phyloP scores from a whole-genome alignment of 1,140 invertebrate genomes.

The Hypsibius dujardini region DNA sequence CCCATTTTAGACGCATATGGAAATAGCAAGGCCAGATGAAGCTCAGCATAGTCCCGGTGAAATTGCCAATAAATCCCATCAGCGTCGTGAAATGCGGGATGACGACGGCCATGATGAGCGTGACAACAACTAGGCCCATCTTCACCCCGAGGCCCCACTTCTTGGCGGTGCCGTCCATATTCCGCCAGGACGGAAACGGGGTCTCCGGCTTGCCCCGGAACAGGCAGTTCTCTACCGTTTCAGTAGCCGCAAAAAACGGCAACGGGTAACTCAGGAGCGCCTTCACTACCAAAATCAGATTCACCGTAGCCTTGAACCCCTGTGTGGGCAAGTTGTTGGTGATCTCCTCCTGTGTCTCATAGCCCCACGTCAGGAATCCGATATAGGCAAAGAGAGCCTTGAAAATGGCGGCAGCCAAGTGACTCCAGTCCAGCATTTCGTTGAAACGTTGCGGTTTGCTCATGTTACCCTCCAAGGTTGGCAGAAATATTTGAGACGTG shows the following conservation, averaged over 20 bases:
- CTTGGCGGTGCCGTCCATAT: conserved; percentile 72
- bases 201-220: conserved; percentile 70
- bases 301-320: conserved; percentile 80
- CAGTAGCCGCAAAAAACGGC: conserved; percentile 91
- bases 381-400: conserved; percentile 92
- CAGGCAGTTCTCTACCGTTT: conserved; percentile 78
- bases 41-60: conserved; percentile 91
- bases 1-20: conserved; percentile 75
- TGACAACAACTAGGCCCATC: conserved; percentile 70
- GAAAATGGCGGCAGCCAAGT: conserved; percentile 86
- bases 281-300: conserved; percentile 86
- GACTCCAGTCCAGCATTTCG: conserved; percentile 95
- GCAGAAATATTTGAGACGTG: conserved; percentile 96
- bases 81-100: conserved; percentile 95
- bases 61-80: conserved; percentile 96
- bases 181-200: conserved; percentile 71
- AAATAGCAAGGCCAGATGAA: conserved; percentile 98
- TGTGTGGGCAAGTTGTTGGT: conserved; percentile 82
- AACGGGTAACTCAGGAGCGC: conserved; percentile 89
- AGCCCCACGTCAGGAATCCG: conserved; percentile 91
- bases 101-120: conserved; percentile 83
- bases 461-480: conserved; percentile 89
- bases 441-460: conserved; percentile 71
- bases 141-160: conserved; percentile 83
- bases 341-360: conserved; percentile 63